Percentiles rank a stretch among this genome's conserved stretches.
phyloP scores from a whole-genome alignment of 1,140 invertebrate species.

The Ephestia elutella region DNA sequence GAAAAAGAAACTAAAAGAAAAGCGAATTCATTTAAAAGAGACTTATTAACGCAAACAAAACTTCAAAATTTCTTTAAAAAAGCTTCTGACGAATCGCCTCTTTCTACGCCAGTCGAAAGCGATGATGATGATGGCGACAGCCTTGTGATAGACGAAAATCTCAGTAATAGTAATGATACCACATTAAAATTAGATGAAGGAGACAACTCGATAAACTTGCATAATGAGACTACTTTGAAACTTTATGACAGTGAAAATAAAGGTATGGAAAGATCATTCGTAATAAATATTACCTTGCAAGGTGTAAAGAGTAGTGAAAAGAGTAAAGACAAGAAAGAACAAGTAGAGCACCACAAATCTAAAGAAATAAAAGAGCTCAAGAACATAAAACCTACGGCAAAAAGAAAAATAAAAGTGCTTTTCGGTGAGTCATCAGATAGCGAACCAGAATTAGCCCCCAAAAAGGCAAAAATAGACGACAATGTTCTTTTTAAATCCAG shows the following conservation, averaged over 20 bases:
- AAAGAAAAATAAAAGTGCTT: conserved; percentile 68
- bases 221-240: conserved; percentile 43
- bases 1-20: conserved; percentile 61
- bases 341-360: conserved; percentile 21
- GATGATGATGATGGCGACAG: conserved; percentile 41
- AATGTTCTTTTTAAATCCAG: conserved; percentile 7
- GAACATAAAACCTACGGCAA: conserved; percentile 41
- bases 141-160: conserved; percentile 50
- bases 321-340: conserved; percentile 22
- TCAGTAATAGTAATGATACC: conserved; percentile 34
- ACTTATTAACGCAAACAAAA: conserved; percentile 59
- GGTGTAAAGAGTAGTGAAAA: conserved; percentile 44
- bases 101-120: conserved; percentile 29
- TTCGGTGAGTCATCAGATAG: conserved; percentile 70
- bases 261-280: conserved; percentile 41
- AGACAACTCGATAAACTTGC: conserved; percentile 19
- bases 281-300: conserved; percentile 64
- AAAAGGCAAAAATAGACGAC: conserved; percentile 31
- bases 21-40: conserved; percentile 61
- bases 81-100: conserved; percentile 31
- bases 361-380: conserved; percentile 17
- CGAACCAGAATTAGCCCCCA: conserved; percentile 29
- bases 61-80: conserved; percentile 51
- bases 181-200: conserved; percentile 46
- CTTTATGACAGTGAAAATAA: conserved; percentile 24